Percentiles rank a stretch among this genome's conserved stretches.
These are phyloP conservation scores for Thyatira batis DNA, from an alignment of 2,888 invertebrate species.

Conservation along the genomic window DNA sequence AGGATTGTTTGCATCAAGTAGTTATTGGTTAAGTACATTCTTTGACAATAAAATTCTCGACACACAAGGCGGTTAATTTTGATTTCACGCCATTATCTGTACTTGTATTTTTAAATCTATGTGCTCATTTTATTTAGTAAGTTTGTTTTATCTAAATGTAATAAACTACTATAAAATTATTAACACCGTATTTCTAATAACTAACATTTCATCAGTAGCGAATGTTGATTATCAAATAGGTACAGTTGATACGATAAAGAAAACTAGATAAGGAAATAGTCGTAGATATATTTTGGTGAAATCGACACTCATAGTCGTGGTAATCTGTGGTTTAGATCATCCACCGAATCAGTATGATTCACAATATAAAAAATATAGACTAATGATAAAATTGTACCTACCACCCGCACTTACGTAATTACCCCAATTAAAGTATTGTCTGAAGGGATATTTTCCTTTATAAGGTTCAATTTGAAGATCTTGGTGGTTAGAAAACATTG, in stretches of 20 bases:
- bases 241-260: conserved; percentile 27
- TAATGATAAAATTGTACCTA: not conserved
- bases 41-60: too few relatives aligned
- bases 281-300: not conserved
- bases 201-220: conserved; percentile 18
- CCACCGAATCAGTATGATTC: not conserved
- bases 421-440: too few relatives aligned
- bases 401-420: too few relatives aligned
- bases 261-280: conserved; percentile 14
- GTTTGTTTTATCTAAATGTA: too few relatives aligned
- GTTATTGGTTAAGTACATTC: too few relatives aligned
- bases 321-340: not conserved
- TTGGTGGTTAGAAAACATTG: too few relatives aligned
- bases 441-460: too few relatives aligned
- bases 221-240: conserved; percentile 29
- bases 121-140: too few relatives aligned
- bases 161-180: not conserved
- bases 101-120: not conserved
- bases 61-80: too few relatives aligned
- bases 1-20: too few relatives aligned
- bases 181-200: not conserved
- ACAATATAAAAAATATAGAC: not conserved
- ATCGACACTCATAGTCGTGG: not conserved
- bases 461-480: too few relatives aligned
- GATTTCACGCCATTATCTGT: too few relatives aligned